A percentile compares a stretch with the other conserved stretches of the same genome.
These are phyloP conservation scores for Stenchaetothrips biformis DNA, from an alignment of 2,888 invertebrate genomes.

Conservation along the genomic window DNA sequence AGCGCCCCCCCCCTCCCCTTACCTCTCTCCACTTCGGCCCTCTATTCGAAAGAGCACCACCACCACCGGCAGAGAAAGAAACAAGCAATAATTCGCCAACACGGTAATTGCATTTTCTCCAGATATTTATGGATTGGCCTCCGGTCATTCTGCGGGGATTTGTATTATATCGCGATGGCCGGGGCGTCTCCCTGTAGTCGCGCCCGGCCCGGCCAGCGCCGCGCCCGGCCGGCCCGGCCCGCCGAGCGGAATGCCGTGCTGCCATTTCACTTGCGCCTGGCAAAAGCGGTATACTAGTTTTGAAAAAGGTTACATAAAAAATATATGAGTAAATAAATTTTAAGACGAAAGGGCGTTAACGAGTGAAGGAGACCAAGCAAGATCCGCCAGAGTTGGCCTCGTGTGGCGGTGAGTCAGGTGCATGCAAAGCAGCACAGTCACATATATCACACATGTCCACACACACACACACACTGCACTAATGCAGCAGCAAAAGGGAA, in stretches of 20 bases:
- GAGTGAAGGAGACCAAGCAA: too few species aligned
- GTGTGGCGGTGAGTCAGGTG: too few species aligned
- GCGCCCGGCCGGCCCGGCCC: not conserved
- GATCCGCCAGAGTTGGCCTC: too few species aligned
- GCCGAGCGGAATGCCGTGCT: not conserved
- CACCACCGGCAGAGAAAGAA: not conserved
- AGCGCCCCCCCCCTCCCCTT: not conserved
- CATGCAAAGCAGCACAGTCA: too few species aligned
- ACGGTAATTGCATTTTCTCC: constrained; percentile 23
- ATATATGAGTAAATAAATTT: too few species aligned
- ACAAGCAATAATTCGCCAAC: not conserved
- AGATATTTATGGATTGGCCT: constrained; percentile 23
- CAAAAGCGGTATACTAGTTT: too few species aligned
- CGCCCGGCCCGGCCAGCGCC: not conserved
- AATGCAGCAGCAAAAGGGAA: too few species aligned
- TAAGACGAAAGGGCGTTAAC: too few species aligned
- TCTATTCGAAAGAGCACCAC: not conserved
- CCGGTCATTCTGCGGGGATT: not conserved
- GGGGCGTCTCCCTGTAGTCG: not conserved
- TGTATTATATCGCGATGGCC: not conserved
- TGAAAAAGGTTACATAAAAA: too few species aligned
- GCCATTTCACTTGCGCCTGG: too few species aligned
- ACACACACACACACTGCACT: too few species aligned
- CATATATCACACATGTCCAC: too few species aligned
- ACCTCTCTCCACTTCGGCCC: not conserved